Evolutionary conservation across 2,888 invertebrate species (phyloP), one percentile per base, ranked within the genome.

Genomic region (Therioaphis trifolii): DNA sequence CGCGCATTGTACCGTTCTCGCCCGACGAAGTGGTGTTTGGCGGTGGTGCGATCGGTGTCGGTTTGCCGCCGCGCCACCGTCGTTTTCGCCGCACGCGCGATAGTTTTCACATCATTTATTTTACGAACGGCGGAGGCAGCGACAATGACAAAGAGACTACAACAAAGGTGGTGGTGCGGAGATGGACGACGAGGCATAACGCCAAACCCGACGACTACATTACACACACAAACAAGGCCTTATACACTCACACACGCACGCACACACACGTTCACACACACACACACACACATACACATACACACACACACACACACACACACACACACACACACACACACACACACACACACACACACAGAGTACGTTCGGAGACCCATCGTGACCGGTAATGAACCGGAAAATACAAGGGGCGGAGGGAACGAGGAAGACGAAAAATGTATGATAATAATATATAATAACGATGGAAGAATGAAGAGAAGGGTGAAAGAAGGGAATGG

Each of bases 351-450:
- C n/a, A n/a, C n/a, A n/a, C n/a, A n/a, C 35, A 7, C 35, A 3
- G 35, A 35, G 35, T 11, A 24, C 79, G 58, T 68, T 52, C 79
- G 79, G 69, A n/a, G n/a, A 79, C 27, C 69, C n/a, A n/a, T 29
- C 58, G 43, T 35, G 49, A 35, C 61, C 72, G 72, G 80, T 82
- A 82, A 82, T 82, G 80, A 82, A 82, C 80, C 63, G 80, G 72
- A 82, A 82, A 82, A 82, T 72, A 49, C 27, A 21, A 52, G 61
- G n/a, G 58, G 43, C 15, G 58, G 71, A 46, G 12, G 61, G 40
- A 58, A 63, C 46, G 61, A 43, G 27, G 24, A 40, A 58, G 24
- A 68, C 49, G 77, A 66, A 75, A 66, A 77, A 77, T 69, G 55
- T 69, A 79, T 40, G 21, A 58, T 21, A 58, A 58, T 58, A 58